These are phyloP conservation scores for Sinosuthora webbiana DNA, from an alignment of 2,113 vertebrate species.

Conservation along the genomic window DNA sequence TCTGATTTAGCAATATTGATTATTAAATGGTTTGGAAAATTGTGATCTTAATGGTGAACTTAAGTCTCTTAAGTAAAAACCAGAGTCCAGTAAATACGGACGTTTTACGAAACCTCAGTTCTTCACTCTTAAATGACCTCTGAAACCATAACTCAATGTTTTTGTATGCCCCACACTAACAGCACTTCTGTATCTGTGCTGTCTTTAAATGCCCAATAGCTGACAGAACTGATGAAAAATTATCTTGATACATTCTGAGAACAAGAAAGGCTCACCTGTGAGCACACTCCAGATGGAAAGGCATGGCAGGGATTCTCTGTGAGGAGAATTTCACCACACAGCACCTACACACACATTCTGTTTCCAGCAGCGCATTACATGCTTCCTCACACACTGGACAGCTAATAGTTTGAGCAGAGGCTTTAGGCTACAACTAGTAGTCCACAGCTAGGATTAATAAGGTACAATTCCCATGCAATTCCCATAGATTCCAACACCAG, in stretches of 20 bases:
- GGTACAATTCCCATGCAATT: neutral
- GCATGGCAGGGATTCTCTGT: neutral
- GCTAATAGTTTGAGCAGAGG: neutral
- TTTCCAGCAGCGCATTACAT: neutral
- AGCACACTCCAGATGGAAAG: neutral
- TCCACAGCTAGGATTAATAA: neutral
- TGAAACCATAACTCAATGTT: neutral
- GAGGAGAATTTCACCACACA: neutral
- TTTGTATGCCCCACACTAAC: neutral
- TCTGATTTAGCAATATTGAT: neutral
- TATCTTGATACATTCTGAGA: neutral
- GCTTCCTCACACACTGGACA: neutral
- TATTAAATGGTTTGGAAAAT: neutral
- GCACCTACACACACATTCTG: neutral
- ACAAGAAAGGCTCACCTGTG: neutral
- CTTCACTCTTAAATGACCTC: neutral
- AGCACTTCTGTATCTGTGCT: neutral
- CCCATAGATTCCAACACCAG: neutral
- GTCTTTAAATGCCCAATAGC: neutral
- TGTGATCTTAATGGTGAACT: neutral
- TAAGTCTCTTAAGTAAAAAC: neutral
- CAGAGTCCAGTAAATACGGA: neutral
- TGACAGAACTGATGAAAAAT: neutral
- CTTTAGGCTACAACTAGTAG: neutral
- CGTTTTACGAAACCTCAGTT: neutral